Evolutionary conservation across 2,797 vertebrate species (phyloP), one percentile per base, ranked within the genome.

Genomic region (Tenualosa thibaudeaui): DNA sequence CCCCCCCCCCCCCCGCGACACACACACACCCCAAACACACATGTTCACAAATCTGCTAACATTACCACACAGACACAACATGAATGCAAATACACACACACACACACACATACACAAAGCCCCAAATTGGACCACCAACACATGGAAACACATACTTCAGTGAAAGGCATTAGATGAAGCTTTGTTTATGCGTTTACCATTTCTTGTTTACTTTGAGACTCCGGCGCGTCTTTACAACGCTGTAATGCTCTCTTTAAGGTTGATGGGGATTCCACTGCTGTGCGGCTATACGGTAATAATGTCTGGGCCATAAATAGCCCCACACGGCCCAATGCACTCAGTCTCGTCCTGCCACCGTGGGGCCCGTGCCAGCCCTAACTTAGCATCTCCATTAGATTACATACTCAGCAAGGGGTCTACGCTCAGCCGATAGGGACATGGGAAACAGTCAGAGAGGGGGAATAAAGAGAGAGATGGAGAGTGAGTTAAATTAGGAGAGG

Each of bases 291-390:
- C n/a, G 7, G n/a, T 62, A 88, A 87, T 89, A 85, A 87, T 86
- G 86, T 86, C 85, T 85, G 83, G 56, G 85, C 84, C 84, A 88
- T 85, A 88, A 89, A 88, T 81, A 88, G 85, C 85, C 26, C 37
- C 54, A 54, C 56, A 86, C 75, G 49, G 62, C 60, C 82, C 81
- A 82, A 40, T 62, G 86, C 86, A 51, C 50, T 51, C 50, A 50
- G 71, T 46, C 71, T 37, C 71, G 3, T 13, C 12, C 12, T 0
- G 46, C 15, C 24, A 65, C 37, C 22, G 15, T 56, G 51, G 54
- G 31, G 75, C 10, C 15, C 12, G 49, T 49, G 78, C 83, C 71
- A 84, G 83, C 85, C 88, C 81, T 84, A 85, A 83, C 12, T 50
- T 82, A 87, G 86, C 81, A 83, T 22, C 31, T 37, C 84, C 81